Percentiles rank a stretch among this genome's conserved stretches.
Evolutionary conservation across 92 coral and sea anemone species (phyloP).

Genomic region (Pocillopora grandis): DNA sequence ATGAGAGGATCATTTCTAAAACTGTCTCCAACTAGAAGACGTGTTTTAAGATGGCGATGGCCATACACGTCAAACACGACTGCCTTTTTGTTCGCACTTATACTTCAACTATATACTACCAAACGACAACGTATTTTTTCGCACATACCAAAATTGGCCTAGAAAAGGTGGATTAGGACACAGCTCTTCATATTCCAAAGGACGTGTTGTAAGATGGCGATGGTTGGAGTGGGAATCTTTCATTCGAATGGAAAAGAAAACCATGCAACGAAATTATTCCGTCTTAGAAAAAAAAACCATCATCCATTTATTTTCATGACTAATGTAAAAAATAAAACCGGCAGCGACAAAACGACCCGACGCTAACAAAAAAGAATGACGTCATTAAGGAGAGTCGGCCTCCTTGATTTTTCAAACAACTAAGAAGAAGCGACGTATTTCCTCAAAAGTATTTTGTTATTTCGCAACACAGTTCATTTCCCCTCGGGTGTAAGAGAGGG

Average conservation of each 20-base stretch:
- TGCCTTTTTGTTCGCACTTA: too few relatives aligned
- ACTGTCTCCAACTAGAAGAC: too few relatives aligned
- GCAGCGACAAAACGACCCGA: background rate
- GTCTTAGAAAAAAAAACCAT: background rate
- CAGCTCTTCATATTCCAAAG: slow-evolving; percentile 28
- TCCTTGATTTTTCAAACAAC: slow-evolving; percentile 10
- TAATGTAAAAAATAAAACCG: too few relatives aligned
- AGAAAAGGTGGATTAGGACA: slow-evolving; percentile 40
- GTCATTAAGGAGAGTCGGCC: slow-evolving; percentile 4
- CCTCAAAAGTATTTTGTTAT: background rate
- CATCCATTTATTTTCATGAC: too few relatives aligned
- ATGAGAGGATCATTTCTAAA: too few relatives aligned
- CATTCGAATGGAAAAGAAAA: background rate
- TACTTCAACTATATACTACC: too few relatives aligned
- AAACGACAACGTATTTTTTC: too few relatives aligned
- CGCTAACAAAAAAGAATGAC: background rate
- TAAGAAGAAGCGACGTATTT: background rate
- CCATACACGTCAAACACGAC: too few relatives aligned
- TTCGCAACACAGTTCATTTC: background rate
- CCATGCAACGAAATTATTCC: background rate
- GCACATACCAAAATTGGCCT: slow-evolving; percentile 32
- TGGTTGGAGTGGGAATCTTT: too few relatives aligned
- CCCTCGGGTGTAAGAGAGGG: background rate
- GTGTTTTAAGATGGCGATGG: too few relatives aligned
- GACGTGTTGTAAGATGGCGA: too few relatives aligned